Percentiles rank a stretch among this genome's conserved stretches.
phyloP scores from a whole-genome alignment of 1,140 invertebrate genomes.

The Diorhabda carinulata region DNA sequence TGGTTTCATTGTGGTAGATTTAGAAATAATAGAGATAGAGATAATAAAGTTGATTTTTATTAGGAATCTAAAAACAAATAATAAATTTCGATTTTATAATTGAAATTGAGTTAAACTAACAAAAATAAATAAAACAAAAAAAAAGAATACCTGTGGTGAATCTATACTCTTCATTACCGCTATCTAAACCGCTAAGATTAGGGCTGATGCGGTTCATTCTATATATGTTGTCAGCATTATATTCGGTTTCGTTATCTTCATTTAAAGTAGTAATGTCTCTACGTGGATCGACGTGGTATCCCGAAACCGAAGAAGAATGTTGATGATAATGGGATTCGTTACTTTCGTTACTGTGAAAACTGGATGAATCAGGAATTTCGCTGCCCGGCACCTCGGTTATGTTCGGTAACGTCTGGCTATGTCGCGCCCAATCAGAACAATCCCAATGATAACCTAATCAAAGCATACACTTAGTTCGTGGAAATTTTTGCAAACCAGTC shows the following conservation, averaged over 20 bases:
- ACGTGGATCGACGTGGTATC: constrained; percentile 50
- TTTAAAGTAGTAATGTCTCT: constrained; percentile 65
- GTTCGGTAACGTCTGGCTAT: constrained; percentile 79
- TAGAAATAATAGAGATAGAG: too few relatives aligned
- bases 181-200: constrained; percentile 60
- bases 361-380: constrained; percentile 86
- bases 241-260: constrained; percentile 70
- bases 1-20: too few relatives aligned
- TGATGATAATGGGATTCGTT: constrained; percentile 65
- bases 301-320: constrained; percentile 16
- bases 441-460: constrained; percentile 87
- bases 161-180: constrained; percentile 59
- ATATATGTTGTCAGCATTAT: constrained; percentile 63
- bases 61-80: too few relatives aligned
- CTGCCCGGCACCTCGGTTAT: constrained; percentile 89
- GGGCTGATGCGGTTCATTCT: constrained; percentile 58
- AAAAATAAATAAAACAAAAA: constrained; percentile 25
- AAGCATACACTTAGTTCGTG: neutral
- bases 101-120: neutral
- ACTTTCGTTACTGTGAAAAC: constrained; percentile 83
- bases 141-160: constrained; percentile 49
- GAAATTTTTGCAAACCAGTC: too few relatives aligned
- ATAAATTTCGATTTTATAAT: too few relatives aligned
- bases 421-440: constrained; percentile 89
- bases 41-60: too few relatives aligned